Base-by-base conservation (phyloP, 1,140 invertebrate species). In the Pseudomyrmex gracilis region DNA sequence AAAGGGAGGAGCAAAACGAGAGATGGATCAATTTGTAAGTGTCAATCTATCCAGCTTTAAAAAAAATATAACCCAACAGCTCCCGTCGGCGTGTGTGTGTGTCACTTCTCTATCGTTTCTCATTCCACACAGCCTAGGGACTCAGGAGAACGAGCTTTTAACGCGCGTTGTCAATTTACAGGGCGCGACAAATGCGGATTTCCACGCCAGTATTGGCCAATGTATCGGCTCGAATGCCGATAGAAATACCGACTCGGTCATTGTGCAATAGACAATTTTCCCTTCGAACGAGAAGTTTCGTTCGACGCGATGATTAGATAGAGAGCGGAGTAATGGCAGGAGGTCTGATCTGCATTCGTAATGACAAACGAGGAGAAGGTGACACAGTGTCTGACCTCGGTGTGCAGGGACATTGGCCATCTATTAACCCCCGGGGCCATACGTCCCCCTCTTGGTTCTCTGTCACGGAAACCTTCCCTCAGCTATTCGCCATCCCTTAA, bases 331-430 rank as follows among this genome's bases (percentile, higher is more conserved):
- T 90, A 91, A 90, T 90, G 86, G 82, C 51, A 67, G 76, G 57
- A 74, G 82, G 86, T 91, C 85, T 87, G 92, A 92, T 92, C 89
- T 92, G 91, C 91, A 92, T 92, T 90, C 74, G 91, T 92, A 92
- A 92, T 92, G 90, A 92, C 89, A 90, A 86, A 90, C 90, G 90
- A 86, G 90, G 89, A 84, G 90, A 92, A 92, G 91, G 89, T 92
- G 91, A 92, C 91, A 88, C 90, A 90, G 90, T 89, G 90, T 91
- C 90, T 92, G 91, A 92, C 91, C 90, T 89, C 86, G 73, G 76
- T 64, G 78, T 64, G 80, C 82, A 20, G 82, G 87, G 89, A 91
- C 91, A 92, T 92, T 87, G 91, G 90, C 90, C 89, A 91, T 92
- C 90, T 92, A 92, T 92, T 92, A 92, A 91, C 91, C 91, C 90